Conservation (phyloP, 2,888 invertebrate genomes). For the Pandemis cinnamomeana region DNA sequence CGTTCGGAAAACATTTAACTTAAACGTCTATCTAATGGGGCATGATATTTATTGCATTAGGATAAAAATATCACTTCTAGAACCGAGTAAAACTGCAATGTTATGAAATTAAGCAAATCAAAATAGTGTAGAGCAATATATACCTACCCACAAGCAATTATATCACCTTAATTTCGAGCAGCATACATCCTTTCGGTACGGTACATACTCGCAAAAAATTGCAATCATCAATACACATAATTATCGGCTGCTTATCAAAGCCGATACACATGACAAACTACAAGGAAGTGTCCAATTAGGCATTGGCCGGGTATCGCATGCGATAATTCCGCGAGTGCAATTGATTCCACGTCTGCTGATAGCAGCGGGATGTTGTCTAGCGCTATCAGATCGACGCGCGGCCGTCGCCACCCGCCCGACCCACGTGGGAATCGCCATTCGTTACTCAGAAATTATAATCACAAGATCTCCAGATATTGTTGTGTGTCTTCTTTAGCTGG, state of each 20-base stretch:
- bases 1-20: neutral
- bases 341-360: conserved; percentile 78
- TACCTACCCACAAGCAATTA: neutral
- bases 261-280: conserved; percentile 54
- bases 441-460: conserved; percentile 29
- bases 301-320: conserved; percentile 69
- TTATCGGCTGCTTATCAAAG: conserved; percentile 45
- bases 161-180: neutral
- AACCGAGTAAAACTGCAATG: neutral
- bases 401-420: conserved; percentile 67
- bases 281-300: conserved; percentile 79
- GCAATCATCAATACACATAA: conserved; percentile 1
- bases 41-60: neutral
- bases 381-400: conserved; percentile 78
- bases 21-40: neutral
- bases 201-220: neutral
- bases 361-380: conserved; percentile 77
- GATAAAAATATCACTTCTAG: neutral
- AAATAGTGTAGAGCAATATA: no score
- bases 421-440: conserved; percentile 66
- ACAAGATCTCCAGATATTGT: conserved; percentile 22
- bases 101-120: no score
- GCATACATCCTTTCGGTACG: no score
- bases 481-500: conserved; percentile 4
- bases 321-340: conserved; percentile 79